phyloP scores from a whole-genome alignment of 2,797 vertebrate species.

The Poecilia wingei region DNA sequence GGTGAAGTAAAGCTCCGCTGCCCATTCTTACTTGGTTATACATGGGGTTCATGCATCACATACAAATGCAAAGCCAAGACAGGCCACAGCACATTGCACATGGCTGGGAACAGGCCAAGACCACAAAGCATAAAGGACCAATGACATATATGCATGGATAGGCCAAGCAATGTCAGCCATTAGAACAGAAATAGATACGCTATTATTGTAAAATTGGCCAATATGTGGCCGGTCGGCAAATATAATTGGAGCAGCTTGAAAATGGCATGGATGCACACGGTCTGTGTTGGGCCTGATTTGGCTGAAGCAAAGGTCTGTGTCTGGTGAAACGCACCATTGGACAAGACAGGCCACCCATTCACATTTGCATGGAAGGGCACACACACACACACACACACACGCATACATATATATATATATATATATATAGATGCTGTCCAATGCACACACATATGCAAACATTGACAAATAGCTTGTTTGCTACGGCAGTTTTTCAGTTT shows the following conservation, averaged over 20 bases:
- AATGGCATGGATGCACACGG: constrained; percentile 75
- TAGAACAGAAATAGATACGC: constrained; percentile 80
- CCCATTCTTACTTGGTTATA: background rate
- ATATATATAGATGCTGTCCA: background rate
- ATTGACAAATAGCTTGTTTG: constrained; percentile 38
- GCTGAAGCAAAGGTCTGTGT: constrained; percentile 71
- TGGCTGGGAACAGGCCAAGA: constrained; percentile 61
- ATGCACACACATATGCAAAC: constrained; percentile 19
- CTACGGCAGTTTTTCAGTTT: constrained; percentile 38
- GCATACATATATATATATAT: constrained; percentile 6
- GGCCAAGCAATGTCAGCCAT: constrained; percentile 79
- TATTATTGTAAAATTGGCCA: constrained; percentile 77
- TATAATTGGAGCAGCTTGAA: constrained; percentile 81
- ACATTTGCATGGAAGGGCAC: constrained; percentile 63
- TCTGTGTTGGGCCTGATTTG: constrained; percentile 70
- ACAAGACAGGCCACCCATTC: constrained; percentile 75
- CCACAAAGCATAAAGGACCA: constrained; percentile 61
- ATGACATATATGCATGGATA: constrained; percentile 76
- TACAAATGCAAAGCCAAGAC: constrained; percentile 43
- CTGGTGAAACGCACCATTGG: constrained; percentile 74
- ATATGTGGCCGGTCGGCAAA: constrained; percentile 69
- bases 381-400: constrained; percentile 15
- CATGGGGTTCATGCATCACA: constrained; percentile 20
- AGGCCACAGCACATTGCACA: constrained; percentile 53
- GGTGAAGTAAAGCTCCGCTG: constrained; percentile 1